Conservation (phyloP, 1,140 invertebrate genomes). For the Trigoniulus corallinus region DNA sequence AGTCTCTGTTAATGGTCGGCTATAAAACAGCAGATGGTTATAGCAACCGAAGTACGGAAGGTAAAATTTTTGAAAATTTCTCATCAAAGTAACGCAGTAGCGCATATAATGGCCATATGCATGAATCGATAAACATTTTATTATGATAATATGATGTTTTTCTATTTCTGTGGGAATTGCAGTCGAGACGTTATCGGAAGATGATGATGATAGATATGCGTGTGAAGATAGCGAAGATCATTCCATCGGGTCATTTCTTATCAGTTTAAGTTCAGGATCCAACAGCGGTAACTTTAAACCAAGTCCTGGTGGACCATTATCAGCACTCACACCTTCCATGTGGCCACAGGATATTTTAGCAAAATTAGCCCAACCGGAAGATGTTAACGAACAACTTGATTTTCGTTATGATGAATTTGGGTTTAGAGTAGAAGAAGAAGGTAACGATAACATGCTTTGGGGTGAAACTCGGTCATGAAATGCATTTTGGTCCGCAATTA, state of each 20-base stretch:
- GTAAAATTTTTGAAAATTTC: slow-evolving; percentile 13
- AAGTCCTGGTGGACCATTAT: slow-evolving; percentile 45
- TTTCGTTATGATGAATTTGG: slow-evolving; percentile 93
- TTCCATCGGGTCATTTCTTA: slow-evolving; percentile 31
- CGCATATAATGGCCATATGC: neutral
- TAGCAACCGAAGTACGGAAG: slow-evolving; percentile 21
- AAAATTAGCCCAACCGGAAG: slow-evolving; percentile 40
- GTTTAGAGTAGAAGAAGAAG: slow-evolving; percentile 86
- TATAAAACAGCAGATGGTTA: slow-evolving; percentile 71
- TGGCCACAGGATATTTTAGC: slow-evolving; percentile 86
- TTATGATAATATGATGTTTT: slow-evolving; percentile 6
- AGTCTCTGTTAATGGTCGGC: slow-evolving; percentile 52
- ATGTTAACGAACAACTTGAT: slow-evolving; percentile 29
- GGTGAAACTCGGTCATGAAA: slow-evolving; percentile 9
- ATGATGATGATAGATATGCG: slow-evolving; percentile 48
- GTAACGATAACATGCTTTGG: slow-evolving; percentile 14
- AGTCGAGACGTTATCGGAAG: slow-evolving; percentile 60
- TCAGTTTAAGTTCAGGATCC: slow-evolving; percentile 29
- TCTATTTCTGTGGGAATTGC: slow-evolving; percentile 20
- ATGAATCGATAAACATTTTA: slow-evolving; percentile 2
- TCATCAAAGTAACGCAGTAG: slow-evolving; percentile 1
- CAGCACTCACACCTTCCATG: slow-evolving; percentile 86
- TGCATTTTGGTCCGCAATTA: too few species aligned
- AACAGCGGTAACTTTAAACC: slow-evolving; percentile 39
- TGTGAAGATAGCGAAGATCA: slow-evolving; percentile 25